Evolutionary conservation across 2,797 vertebrate species (phyloP).

Genomic region (Falco cherrug): DNA sequence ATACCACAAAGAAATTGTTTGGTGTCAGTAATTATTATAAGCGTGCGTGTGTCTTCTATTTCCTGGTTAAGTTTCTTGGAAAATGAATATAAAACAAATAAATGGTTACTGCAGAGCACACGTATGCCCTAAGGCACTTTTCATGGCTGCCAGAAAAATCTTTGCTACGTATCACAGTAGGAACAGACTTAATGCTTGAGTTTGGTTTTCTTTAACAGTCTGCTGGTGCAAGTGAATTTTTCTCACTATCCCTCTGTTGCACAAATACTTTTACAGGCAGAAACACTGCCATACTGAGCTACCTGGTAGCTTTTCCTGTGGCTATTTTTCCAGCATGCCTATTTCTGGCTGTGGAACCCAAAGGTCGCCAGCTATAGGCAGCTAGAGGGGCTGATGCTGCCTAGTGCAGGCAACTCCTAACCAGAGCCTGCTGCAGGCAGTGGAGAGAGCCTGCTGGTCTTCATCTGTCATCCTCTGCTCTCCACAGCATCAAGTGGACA

Average conservation of each 20-base stretch:
- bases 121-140: not conserved
- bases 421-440: not conserved
- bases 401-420: not conserved
- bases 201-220: not conserved
- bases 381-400: not conserved
- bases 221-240: not conserved
- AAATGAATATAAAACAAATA: not conserved
- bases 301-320: not conserved
- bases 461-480: accelerated
- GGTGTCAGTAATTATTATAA: not conserved
- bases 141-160: not conserved
- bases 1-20: not conserved
- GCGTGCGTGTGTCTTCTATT: not conserved
- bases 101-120: not conserved
- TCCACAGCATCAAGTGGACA: not conserved
- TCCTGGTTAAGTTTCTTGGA: not conserved
- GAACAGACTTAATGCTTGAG: not conserved
- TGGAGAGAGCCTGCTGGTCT: not conserved
- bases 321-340: not conserved
- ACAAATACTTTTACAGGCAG: not conserved
- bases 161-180: not conserved
- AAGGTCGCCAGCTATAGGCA: not conserved
- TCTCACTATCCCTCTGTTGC: not conserved
- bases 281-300: not conserved
- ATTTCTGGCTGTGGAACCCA: not conserved